Evolutionary conservation across 2,888 invertebrate species (phyloP).

Genomic region (Orchesella flavescens): DNA sequence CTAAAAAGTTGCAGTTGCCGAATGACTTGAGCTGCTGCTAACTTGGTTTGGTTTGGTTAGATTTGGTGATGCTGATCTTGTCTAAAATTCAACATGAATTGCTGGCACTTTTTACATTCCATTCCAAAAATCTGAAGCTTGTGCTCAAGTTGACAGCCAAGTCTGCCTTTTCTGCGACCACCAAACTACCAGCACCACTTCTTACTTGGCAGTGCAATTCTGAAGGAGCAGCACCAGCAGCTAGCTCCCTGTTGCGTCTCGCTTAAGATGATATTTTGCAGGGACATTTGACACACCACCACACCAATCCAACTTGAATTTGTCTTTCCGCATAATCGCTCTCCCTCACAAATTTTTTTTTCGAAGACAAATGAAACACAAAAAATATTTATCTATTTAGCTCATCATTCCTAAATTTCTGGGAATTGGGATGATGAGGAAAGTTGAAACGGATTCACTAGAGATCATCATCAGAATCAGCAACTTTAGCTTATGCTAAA

Average conservation of each 20-base stretch:
- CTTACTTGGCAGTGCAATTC: slow-evolving; percentile 30
- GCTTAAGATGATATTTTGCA: background rate
- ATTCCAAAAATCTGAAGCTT: slow-evolving; percentile 16
- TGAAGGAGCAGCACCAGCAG: no score
- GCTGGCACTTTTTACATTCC: slow-evolving; percentile 64
- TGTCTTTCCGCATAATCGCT: background rate
- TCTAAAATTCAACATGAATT: slow-evolving; percentile 63
- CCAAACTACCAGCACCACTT: no score
- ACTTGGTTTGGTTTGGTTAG: no score
- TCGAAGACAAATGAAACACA: no score
- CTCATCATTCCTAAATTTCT: no score
- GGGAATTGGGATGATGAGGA: no score
- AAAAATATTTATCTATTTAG: no score
- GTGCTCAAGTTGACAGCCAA: slow-evolving; percentile 43
- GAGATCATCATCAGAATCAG: no score
- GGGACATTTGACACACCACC: background rate
- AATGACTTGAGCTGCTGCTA: slow-evolving; percentile 39
- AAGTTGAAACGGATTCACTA: no score
- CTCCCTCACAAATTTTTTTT: background rate
- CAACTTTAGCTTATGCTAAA: no score
- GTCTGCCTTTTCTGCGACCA: slow-evolving; percentile 15
- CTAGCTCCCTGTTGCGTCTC: slow-evolving; percentile 32
- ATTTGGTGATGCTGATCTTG: slow-evolving; percentile 49
- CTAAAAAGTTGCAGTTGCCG: slow-evolving; percentile 35
- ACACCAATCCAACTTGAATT: background rate